Evolutionary conservation across 2,113 vertebrate genomes (phyloP), one percentile per base, ranked within the genome.

Genomic region (Spilogale gracilis): DNA sequence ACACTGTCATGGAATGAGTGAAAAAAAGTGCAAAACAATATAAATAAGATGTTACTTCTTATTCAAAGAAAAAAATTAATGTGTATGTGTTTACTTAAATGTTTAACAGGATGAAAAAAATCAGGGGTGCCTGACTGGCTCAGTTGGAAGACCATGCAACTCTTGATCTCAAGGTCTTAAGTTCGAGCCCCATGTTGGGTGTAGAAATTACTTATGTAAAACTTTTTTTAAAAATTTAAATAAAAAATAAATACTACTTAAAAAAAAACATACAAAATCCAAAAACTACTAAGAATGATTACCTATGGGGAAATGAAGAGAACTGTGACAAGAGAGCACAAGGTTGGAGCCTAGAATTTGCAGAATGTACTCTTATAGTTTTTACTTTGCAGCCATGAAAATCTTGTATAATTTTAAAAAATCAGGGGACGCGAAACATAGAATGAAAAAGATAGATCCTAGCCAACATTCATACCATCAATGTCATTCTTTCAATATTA

Each of bases 371-470:
- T 73, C 56, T 54, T 71, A 52, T 0, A 93, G 25, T 18, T 85
- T 79, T 93, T 45, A 61, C 48, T 92, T 85, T 91, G 61, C 20
- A 96, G 87, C 20, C 17, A 91, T 58, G 21, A 91, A 89, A 88
- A 88, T 79, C 65, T 56, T 90, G 88, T 6, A 81, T 16, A 89
- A 80, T n/a, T 93, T 88, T 79, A 16, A 56, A 56, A 56, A 56
- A 56, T 3, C 38, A 38, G 8, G 20, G 25, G 6, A 52, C 1
- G 54, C 6, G 73, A 78, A 84, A 81, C 18, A 9, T 17, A 71
- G 32, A 23, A 3, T 88, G 27, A 80, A 45, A 43, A 96, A 71
- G 45, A 88, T 30, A 9, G 4, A 67, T 48, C 30, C 45, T 56
- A 84, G 38, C 21, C 71, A 78, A 56, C 38, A 91, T 56, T 69